Percentiles rank a stretch among this genome's conserved stretches.
Evolutionary conservation across 2,113 vertebrate genomes (phyloP).

Genomic region (Struthidea cinerea): DNA sequence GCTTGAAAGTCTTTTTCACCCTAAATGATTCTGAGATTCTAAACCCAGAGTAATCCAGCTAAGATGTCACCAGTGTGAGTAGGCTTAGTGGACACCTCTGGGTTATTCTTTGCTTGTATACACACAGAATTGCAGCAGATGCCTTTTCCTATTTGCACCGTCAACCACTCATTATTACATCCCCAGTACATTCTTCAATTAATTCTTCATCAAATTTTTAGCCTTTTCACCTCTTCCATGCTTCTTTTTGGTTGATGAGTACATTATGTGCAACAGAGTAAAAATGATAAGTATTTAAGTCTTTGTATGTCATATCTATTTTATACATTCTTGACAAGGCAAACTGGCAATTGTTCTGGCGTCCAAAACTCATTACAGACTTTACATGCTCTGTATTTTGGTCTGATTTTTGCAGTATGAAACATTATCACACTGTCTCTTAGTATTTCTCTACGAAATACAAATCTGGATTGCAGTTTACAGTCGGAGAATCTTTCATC

Average conservation of each 20-base stretch:
- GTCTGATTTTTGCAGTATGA: background rate
- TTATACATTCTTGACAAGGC: background rate
- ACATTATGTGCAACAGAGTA: background rate
- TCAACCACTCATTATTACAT: background rate
- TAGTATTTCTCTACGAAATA: background rate
- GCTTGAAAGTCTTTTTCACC: background rate
- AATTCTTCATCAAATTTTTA: background rate
- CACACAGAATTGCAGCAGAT: background rate
- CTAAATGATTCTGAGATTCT: background rate
- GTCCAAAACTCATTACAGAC: background rate
- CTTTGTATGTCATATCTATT: background rate
- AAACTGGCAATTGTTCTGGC: background rate
- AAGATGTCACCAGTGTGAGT: fast-evolving
- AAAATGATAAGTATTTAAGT: background rate
- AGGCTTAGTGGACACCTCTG: background rate
- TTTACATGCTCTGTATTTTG: background rate
- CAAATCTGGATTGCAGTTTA: background rate
- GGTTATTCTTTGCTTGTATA: background rate
- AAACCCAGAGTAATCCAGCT: background rate
- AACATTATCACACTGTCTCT: background rate
- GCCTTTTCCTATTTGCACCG: background rate
- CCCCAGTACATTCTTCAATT: background rate
- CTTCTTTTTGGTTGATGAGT: background rate
- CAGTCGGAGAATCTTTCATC: background rate
- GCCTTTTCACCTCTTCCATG: background rate